Evolutionary conservation across 2,113 vertebrate species (phyloP).

Genomic region (Opisthocomus hoazin): DNA sequence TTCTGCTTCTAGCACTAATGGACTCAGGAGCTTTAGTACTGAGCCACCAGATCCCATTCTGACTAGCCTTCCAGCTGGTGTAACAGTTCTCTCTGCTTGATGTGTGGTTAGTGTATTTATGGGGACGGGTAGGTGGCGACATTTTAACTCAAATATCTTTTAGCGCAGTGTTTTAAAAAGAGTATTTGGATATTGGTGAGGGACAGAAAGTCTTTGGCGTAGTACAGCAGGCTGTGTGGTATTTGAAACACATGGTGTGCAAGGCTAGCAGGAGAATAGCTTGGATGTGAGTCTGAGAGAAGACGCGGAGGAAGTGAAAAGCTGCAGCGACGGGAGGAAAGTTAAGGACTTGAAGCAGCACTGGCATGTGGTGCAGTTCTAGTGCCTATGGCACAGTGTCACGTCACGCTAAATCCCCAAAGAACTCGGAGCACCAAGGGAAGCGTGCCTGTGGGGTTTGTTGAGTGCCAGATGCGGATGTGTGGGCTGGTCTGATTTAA

Average conservation of each 20-base stretch:
- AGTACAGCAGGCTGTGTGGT: slow-evolving; percentile 12
- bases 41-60: slow-evolving; percentile 17
- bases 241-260: slow-evolving; percentile 45
- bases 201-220: slow-evolving; percentile 28
- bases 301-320: neutral
- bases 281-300: neutral
- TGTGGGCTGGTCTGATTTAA: neutral
- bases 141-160: slow-evolving; percentile 26
- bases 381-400: neutral
- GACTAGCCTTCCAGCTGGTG: slow-evolving; percentile 30
- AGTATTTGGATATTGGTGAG: neutral
- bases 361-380: neutral
- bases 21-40: neutral
- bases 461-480: neutral
- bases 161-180: neutral
- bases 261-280: neutral
- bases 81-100: neutral
- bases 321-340: neutral
- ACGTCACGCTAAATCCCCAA: neutral
- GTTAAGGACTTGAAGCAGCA: neutral
- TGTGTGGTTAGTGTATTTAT: slow-evolving; percentile 37
- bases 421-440: neutral
- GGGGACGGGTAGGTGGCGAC: slow-evolving; percentile 38
- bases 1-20: slow-evolving; percentile 17
- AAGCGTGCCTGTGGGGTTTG: neutral